A percentile compares a stretch with the other conserved stretches of the same genome.
These are phyloP conservation scores for Gadus macrocephalus DNA, from an alignment of 2,113 vertebrate species.

Conservation along the genomic window DNA sequence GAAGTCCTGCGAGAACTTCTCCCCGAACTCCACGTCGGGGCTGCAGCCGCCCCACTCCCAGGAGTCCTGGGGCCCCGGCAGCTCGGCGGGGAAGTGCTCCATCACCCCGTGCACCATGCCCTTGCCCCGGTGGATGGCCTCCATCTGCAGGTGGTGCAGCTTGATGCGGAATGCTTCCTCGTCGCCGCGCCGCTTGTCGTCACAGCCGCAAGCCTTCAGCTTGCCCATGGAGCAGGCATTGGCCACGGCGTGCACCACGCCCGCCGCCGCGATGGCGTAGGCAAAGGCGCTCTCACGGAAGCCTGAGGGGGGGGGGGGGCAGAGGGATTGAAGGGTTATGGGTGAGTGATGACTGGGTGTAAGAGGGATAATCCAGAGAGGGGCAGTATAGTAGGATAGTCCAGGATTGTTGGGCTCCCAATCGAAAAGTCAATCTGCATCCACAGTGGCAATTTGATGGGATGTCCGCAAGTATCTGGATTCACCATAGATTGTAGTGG, in stretches of 20 bases:
- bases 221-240: slow-evolving; percentile 96
- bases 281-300: slow-evolving; percentile 96
- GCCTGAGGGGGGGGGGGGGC: slow-evolving; percentile 66
- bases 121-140: slow-evolving; percentile 93
- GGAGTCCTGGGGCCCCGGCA: slow-evolving; percentile 87
- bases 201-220: slow-evolving; percentile 89
- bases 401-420: too few relatives aligned
- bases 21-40: slow-evolving; percentile 93
- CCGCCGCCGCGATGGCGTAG: slow-evolving; percentile 89
- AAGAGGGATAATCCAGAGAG: background rate
- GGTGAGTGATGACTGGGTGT: background rate
- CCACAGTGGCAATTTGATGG: too few relatives aligned
- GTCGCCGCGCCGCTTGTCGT: slow-evolving; percentile 87
- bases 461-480: too few relatives aligned
- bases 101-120: slow-evolving; percentile 95
- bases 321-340: background rate
- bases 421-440: too few relatives aligned
- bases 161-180: slow-evolving; percentile 93
- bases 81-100: slow-evolving; percentile 83
- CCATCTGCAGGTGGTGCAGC: slow-evolving; percentile 89
- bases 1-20: slow-evolving; percentile 97
- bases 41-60: slow-evolving; percentile 99
- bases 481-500: too few relatives aligned
- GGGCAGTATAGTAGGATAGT: too few relatives aligned
- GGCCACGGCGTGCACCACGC: slow-evolving; percentile 92